These are phyloP conservation scores for Triops longicaudatus DNA, from an alignment of 1,140 invertebrate genomes.

Conservation along the genomic window DNA sequence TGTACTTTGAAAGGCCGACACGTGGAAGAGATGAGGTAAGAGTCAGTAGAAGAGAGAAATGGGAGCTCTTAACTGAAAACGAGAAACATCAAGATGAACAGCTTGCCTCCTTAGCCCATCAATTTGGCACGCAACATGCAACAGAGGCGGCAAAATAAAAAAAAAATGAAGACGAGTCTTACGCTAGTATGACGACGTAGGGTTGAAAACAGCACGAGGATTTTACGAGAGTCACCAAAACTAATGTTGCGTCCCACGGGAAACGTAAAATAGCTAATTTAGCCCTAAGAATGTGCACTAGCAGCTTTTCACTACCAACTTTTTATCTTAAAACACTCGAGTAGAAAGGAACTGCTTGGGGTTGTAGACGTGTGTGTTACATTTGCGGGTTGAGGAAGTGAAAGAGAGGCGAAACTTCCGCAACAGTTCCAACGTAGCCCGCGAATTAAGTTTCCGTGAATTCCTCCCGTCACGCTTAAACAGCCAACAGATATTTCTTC, in stretches of 20 bases:
- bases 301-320: no score
- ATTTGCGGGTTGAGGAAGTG: no score
- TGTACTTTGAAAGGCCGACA: not conserved
- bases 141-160: not conserved
- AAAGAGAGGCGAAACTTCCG: no score
- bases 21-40: not conserved
- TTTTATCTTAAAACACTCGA: no score
- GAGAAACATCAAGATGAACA: not conserved
- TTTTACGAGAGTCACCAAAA: not conserved
- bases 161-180: not conserved
- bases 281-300: no score
- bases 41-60: not conserved
- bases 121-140: not conserved
- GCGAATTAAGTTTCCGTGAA: no score
- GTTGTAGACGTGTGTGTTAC: no score
- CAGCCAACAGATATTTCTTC: no score
- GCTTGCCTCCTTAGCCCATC: not conserved
- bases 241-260: not conserved
- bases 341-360: no score
- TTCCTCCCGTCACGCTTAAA: no score
- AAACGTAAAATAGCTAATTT: no score
- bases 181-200: not conserved
- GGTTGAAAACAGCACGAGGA: not conserved
- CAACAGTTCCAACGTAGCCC: no score
- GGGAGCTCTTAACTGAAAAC: not conserved